Evolutionary conservation across 1,140 invertebrate genomes (phyloP).

Genomic region (Caenorhabditis latens): DNA sequence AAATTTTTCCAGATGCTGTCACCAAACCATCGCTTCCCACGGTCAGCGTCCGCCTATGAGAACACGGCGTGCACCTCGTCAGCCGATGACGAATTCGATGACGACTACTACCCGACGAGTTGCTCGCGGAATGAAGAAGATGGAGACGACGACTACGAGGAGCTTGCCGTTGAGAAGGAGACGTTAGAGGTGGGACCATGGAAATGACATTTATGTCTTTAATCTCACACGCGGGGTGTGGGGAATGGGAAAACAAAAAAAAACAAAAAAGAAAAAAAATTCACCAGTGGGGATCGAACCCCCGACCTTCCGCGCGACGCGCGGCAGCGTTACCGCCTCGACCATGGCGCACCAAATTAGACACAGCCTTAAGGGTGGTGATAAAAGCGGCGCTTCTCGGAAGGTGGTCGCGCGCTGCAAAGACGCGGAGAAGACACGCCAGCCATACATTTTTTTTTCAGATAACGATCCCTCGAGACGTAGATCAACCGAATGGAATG

Average conservation of each 20-base stretch:
- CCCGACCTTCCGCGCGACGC: too few relatives aligned
- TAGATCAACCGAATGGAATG: slow-evolving; percentile 33
- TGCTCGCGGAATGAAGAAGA: not conserved
- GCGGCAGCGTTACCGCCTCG: too few relatives aligned
- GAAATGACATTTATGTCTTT: slow-evolving; percentile 25
- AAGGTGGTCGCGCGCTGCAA: too few relatives aligned
- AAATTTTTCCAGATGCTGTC: too few relatives aligned
- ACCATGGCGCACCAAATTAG: too few relatives aligned
- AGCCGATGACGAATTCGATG: slow-evolving; percentile 19
- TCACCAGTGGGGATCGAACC: too few relatives aligned
- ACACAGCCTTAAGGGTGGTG: too few relatives aligned
- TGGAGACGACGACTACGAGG: not conserved
- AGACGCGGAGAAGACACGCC: too few relatives aligned
- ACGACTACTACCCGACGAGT: not conserved
- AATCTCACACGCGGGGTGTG: not conserved
- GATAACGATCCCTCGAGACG: not conserved
- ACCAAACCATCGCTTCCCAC: not conserved
- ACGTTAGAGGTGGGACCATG: slow-evolving; percentile 6
- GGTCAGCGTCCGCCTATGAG: slow-evolving; percentile 12
- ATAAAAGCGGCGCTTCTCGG: too few relatives aligned
- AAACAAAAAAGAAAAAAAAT: not conserved
- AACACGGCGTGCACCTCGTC: not conserved
- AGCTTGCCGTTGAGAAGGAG: not conserved
- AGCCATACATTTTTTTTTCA: too few relatives aligned
- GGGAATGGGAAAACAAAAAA: not conserved